Base-by-base conservation (phyloP, 2,113 vertebrate species). In the Percina caprodes region DNA sequence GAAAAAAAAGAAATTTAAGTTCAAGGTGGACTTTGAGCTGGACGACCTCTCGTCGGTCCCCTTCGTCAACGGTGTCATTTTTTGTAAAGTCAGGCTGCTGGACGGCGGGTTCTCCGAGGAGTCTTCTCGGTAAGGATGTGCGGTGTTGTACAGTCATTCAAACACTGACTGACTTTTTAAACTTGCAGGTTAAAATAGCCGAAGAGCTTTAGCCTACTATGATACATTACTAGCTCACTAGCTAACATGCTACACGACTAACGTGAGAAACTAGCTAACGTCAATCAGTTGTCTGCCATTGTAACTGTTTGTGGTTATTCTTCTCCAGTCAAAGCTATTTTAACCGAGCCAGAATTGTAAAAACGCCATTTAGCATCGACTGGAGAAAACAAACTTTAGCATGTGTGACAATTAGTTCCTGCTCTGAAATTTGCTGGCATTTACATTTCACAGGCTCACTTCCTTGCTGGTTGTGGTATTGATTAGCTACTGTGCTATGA, bases 1-100 rank as follows among this genome's bases (percentile, higher is more conserved):
- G 97, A 99, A 96, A 67, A 99, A 98, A 86, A 99, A 99, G 96
- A 99, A 98, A 94, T 99, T 99, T 69, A 99, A 98, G 93, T 99
- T 99, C 82, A 96, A 95, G 93, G 98, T 99, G 92, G 97, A 98
- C 89, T 97, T 99, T 75, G 97, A 97, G 86, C 95, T 99, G 91
- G 97, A 98, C 69, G 97, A 99, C 91, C 96, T 99, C 39, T 99
- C 97, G 42, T 98, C 97, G n/a, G 96, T 99, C 84, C 98, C 98
- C 13, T 97, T 99, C 88, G 97, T 99, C 52, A 99, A 98, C 90
- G 98, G 97, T 21, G 96, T 99, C 63, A 96, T 99, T 63, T 99
- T 99, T 92, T 99, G 97, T 94, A 99, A 99, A 96, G 96, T 99
- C 92, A 92, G 98, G 66, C 95, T 99, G 87, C 95, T 98, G 92